Conservation (phyloP, 1,140 invertebrate genomes). For the Xylocopa sonorina region DNA sequence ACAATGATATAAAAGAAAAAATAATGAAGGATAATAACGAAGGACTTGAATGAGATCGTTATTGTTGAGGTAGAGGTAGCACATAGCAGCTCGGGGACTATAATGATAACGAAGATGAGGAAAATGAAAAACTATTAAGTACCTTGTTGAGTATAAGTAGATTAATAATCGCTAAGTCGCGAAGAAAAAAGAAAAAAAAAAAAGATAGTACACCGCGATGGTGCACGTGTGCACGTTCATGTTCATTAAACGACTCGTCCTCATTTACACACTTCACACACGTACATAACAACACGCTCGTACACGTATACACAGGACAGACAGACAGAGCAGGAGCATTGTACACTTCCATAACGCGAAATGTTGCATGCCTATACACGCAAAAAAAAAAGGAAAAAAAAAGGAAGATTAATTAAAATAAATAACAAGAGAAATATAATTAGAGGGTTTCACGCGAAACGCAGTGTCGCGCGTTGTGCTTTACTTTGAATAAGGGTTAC, state of each 20-base stretch:
- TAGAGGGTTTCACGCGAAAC: slow-evolving; percentile 44
- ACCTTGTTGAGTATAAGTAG: slow-evolving; percentile 81
- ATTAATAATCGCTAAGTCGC: slow-evolving; percentile 72
- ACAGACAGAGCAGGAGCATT: no score
- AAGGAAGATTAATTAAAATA: not conserved
- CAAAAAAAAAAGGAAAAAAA: slow-evolving; percentile 33
- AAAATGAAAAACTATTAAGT: slow-evolving; percentile 73
- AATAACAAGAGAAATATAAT: not conserved
- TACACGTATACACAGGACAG: slow-evolving; percentile 9
- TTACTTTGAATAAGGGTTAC: slow-evolving; percentile 49
- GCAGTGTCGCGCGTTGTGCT: slow-evolving; percentile 62
- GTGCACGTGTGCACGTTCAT: slow-evolving; percentile 56
- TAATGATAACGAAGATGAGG: slow-evolving; percentile 16
- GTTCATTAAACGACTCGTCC: slow-evolving; percentile 37
- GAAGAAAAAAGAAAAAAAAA: slow-evolving; percentile 7
- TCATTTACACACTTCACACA: slow-evolving; percentile 1
- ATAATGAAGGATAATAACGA: slow-evolving; percentile 15
- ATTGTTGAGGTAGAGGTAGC: slow-evolving; percentile 76
- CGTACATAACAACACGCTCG: slow-evolving; percentile 3
- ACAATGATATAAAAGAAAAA: slow-evolving; percentile 48
- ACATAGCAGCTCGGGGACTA: slow-evolving; percentile 74
- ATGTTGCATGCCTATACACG: slow-evolving; percentile 63
- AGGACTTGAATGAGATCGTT: slow-evolving; percentile 67
- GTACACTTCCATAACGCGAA: slow-evolving; percentile 60
- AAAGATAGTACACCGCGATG: slow-evolving; percentile 32